These are phyloP conservation scores for Euclidia mi DNA, from an alignment of 2,888 invertebrate species.

Conservation along the genomic window DNA sequence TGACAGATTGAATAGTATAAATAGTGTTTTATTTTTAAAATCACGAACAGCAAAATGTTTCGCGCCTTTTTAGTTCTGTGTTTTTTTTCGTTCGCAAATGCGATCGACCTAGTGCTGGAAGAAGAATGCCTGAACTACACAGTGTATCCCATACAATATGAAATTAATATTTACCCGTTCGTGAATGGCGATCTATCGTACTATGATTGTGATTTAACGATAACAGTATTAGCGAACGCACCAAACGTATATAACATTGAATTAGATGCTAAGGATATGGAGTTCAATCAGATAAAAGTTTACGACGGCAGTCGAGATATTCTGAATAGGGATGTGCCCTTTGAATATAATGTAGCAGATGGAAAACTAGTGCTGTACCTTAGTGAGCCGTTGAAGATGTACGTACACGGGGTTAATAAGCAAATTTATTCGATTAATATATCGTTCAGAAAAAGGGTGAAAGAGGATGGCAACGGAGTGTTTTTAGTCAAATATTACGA, in stretches of 20 bases:
- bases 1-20: no score
- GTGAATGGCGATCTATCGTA: slow-evolving; percentile 67
- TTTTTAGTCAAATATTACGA: slow-evolving; percentile 76
- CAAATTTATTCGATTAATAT: slow-evolving; percentile 75
- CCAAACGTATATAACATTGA: slow-evolving; percentile 76
- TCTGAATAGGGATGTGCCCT: slow-evolving; percentile 73
- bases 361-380: slow-evolving; percentile 78
- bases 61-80: slow-evolving; percentile 57
- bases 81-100: slow-evolving; percentile 64
- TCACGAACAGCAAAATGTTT: slow-evolving; percentile 53
- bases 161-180: slow-evolving; percentile 75
- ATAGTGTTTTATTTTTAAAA: no score
- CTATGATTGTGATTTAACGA: slow-evolving; percentile 78
- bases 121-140: slow-evolving; percentile 86
- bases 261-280: slow-evolving; percentile 75
- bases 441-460: slow-evolving; percentile 70
- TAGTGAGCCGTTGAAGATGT: slow-evolving; percentile 70
- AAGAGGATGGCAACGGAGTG: slow-evolving; percentile 67
- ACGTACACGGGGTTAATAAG: slow-evolving; percentile 59
- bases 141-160: slow-evolving; percentile 85
- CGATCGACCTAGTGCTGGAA: slow-evolving; percentile 62
- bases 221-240: slow-evolving; percentile 80
- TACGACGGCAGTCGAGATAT: slow-evolving; percentile 69
- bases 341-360: slow-evolving; percentile 65
- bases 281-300: slow-evolving; percentile 72